phyloP scores from a whole-genome alignment of 2,888 invertebrate species.

The Mystacides longicornis region DNA sequence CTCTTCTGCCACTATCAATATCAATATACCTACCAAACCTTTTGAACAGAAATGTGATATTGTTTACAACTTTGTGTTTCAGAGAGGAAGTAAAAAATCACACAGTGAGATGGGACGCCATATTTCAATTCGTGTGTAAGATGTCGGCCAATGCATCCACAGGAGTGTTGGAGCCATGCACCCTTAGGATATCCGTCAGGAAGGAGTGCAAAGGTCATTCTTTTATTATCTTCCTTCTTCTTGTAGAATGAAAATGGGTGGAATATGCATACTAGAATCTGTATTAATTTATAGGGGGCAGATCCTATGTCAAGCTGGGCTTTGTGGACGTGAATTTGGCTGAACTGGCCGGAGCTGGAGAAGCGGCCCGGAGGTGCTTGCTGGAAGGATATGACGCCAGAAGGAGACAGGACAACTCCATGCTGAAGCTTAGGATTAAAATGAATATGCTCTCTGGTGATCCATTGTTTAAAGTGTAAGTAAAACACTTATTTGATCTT shows the following conservation, averaged over 20 bases:
- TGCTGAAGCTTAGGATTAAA: conserved; percentile 81
- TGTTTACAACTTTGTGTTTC: too few species aligned
- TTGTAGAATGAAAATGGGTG: too few species aligned
- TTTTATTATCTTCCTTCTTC: too few species aligned
- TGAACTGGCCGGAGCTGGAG: conserved; percentile 91
- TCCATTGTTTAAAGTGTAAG: conserved; percentile 96
- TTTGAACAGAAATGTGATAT: too few species aligned
- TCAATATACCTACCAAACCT: too few species aligned
- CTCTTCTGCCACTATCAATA: too few species aligned
- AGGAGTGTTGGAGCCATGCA: conserved; percentile 88
- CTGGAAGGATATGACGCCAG: conserved; percentile 92
- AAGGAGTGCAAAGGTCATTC: conserved; percentile 81
- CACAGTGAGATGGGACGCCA: conserved; percentile 86
- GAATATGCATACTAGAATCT: too few species aligned
- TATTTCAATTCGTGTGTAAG: conserved; percentile 89
- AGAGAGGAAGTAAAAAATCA: conserved; percentile 93
- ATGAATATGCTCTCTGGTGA: conserved; percentile 95
- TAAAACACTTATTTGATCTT: conserved; percentile 28
- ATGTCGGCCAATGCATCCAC: conserved; percentile 95
- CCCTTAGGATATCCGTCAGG: conserved; percentile 88
- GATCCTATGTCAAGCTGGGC: conserved; percentile 90
- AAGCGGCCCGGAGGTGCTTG: conserved; percentile 77
- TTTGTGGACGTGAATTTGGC: conserved; percentile 96
- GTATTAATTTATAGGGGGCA: conserved; percentile 47
- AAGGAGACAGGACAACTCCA: conserved; percentile 93